These are phyloP conservation scores for Tricholauxania praeusta DNA, from an alignment of 2,888 invertebrate genomes.

Conservation along the genomic window DNA sequence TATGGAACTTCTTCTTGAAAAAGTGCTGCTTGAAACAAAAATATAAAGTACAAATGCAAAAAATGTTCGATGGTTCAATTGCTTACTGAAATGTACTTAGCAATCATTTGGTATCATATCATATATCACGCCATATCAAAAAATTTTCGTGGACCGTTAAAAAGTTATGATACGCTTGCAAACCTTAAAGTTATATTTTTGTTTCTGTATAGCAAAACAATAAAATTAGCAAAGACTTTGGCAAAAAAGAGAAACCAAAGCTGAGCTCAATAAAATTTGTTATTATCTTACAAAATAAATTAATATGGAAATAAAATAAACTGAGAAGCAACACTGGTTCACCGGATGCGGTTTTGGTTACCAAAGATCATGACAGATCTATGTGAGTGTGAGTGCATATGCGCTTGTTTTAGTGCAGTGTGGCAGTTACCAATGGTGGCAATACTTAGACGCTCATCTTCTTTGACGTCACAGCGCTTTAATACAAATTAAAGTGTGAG, in stretches of 20 bases:
- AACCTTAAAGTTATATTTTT: no score
- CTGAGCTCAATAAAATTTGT: slow-evolving; percentile 16
- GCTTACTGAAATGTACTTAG: no score
- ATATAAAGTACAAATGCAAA: no score
- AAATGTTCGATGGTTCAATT: no score
- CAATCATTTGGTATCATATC: no score
- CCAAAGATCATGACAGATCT: slow-evolving; percentile 19
- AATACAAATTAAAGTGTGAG: slow-evolving; percentile 27
- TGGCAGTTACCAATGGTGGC: slow-evolving; percentile 25
- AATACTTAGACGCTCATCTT: neutral
- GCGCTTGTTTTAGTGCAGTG: slow-evolving; percentile 20
- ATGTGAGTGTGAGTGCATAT: slow-evolving; percentile 13
- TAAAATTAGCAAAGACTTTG: no score
- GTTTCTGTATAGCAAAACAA: no score
- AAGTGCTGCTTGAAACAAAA: no score
- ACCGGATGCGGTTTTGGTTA: slow-evolving; percentile 25
- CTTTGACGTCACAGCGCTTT: neutral
- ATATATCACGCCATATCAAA: no score
- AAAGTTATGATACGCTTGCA: no score
- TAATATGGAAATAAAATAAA: slow-evolving; percentile 19
- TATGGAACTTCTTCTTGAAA: no score
- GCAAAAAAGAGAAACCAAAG: neutral
- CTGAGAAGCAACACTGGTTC: slow-evolving; percentile 3
- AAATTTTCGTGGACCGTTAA: no score
- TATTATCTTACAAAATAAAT: slow-evolving; percentile 22